Evolutionary conservation across 2,113 vertebrate genomes (phyloP), one percentile per base, ranked within the genome.

Genomic region (Erpornis zantholeuca): DNA sequence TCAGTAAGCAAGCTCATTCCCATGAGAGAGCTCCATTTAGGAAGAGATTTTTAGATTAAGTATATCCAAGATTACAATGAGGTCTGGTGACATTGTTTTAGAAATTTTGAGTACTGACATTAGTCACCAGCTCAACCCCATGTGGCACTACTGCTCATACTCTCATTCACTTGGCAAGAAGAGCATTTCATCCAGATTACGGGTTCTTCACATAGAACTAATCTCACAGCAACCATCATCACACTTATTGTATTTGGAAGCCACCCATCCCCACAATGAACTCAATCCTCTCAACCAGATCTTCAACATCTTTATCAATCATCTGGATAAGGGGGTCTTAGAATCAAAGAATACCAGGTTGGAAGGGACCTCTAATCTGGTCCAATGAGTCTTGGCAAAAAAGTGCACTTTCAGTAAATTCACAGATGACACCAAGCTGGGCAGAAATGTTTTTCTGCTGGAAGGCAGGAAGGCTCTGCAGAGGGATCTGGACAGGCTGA

Each of bases 121-220:
- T 4, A 9, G 56, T 40, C 73, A 72, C 22, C 45, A 65, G 33
- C 23, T 91, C 44, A 78, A 25, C 12, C 20, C 44, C 28, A 38
- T 2, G 31, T 76, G 31, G 42, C n/a, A 65, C 13, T n/a, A 23
- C 28, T n/a, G 16, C 36, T 27, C 0, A 0, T 45, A 49, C 15
- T 88, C 50, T 54, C 2, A 0, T 57, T 80, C 21, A 49, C 66
- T n/a, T 69, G 40, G 27, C 16, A 47, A 5, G 13, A 31, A 52
- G 25, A 72, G 36, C 21, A 57, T 75, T 95, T 68, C 20, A 40
- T 49, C 33, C 69, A 69, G 45, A 82, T 52, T 40, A 40, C 4
- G 53, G 15, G 18, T 23, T 86, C 77, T 56, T 78, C 69, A 60
- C 31, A 66, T 4, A 82, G 38, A 60, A 71, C 63, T 36, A 60